Base-by-base conservation (phyloP, 2,113 vertebrate genomes). In the Solea solea region DNA sequence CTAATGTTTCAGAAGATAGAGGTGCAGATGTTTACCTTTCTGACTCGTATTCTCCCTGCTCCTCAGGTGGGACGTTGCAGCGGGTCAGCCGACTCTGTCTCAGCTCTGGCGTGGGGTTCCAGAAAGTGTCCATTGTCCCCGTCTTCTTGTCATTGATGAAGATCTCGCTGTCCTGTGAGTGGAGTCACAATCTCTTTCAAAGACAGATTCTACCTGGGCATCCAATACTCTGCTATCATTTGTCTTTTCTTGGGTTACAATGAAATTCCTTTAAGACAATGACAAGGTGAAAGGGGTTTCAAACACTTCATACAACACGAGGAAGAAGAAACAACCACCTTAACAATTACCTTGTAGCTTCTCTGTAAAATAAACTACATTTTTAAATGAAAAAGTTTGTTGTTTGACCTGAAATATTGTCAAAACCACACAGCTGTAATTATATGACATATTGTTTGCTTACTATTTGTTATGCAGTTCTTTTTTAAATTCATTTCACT, bases 101-200 rank as follows among this genome's bases (percentile, higher is more conserved):
- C 60, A 99, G 94, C 3, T 99, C 98, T 4, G 91, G 84, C 0
- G 96, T 98, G 0, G 98, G 97, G 82, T 98, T 95, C 96, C 96
- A 99, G 89, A 99, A 99, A 0, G 89, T 95, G 62, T 99, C 97
- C 50, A 93, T 86, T 57, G 92, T 88, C 42, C 94, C 95, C 0
- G 97, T 98, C 92, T 96, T 98, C 89, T 99, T 99, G 73, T 99
- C 97, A 64, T 94, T 95, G 83, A 99, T 97, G 89, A 95, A 94
- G 91, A 99, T 95, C 93, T 99, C 98, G 78, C 96, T 97, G 93
- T 99, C 98, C 98, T 99, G 84, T 57, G 88, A 25, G 16, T 16
- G 41, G 3, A 14, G 5, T 4, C 12, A 74, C 1, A 51, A 3
- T 39, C 8, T n/a, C 10, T 42, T 1, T 63, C 9, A 14, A 45